Evolutionary conservation across 2,113 vertebrate species (phyloP).

Genomic region (Podarcis cretensis): DNA sequence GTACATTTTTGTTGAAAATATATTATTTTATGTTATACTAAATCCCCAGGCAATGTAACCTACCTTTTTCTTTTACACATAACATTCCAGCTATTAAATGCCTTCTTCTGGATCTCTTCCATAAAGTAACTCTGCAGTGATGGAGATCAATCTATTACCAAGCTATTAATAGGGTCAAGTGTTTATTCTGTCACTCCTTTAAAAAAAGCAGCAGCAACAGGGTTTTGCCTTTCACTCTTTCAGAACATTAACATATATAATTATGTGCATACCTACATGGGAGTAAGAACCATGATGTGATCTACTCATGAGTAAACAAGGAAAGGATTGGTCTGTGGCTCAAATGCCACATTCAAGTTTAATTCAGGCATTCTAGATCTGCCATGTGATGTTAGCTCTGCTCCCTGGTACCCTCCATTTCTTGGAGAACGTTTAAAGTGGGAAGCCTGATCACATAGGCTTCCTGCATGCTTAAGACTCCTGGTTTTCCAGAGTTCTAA

Average conservation of each 20-base stretch:
- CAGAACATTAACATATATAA: constrained; percentile 10
- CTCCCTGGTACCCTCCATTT: not conserved
- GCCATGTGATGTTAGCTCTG: not conserved
- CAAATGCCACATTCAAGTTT: not conserved
- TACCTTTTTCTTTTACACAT: constrained; percentile 17
- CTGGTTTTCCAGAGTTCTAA: too few species aligned
- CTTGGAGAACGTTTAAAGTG: not conserved
- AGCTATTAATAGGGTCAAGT: constrained; percentile 18
- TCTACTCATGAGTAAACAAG: not conserved
- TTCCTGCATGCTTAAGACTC: too few species aligned
- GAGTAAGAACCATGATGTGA: not conserved
- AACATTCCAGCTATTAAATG: not conserved
- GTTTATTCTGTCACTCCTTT: constrained; percentile 6
- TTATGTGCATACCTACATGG: not conserved
- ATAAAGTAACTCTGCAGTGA: not conserved
- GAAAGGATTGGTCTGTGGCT: not conserved
- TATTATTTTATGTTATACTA: not conserved
- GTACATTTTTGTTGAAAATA: constrained; percentile 18
- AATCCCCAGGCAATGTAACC: not conserved
- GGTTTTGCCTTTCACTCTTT: not conserved
- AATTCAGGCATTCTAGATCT: not conserved
- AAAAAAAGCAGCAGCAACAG: not conserved
- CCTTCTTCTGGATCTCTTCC: not conserved
- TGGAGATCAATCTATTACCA: not conserved
- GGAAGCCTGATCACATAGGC: too few species aligned